Base-by-base conservation (phyloP, 2,113 vertebrate species). In the Serilophus lunatus region DNA sequence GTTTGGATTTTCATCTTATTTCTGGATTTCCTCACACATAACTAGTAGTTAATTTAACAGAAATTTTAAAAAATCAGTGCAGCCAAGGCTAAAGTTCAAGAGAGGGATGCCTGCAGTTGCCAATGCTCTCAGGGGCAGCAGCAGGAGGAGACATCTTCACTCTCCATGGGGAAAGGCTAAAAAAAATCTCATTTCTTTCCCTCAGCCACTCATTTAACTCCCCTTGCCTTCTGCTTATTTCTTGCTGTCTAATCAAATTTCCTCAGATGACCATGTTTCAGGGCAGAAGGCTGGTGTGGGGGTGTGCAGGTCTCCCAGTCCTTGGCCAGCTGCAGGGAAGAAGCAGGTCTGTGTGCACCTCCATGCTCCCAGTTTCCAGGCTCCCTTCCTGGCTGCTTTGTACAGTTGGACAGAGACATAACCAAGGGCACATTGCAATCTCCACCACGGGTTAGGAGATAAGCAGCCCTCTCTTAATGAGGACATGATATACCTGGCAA, bases 381-480 rank as follows among this genome's bases (percentile, higher is more conserved):
- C 49, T 51, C 40, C 8, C 2, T 28, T 26, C 82, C 51, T 5
- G 2, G 59, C 54, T 50, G 65, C 79, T 72, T 68, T 13, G 33
- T 53, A n/a, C 22, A 11, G 22, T 1, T 19, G 44, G 24, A 72
- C 0, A 2, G 82, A 82, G 42, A 47, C 22, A 16, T 13, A 77
- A 61, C 38, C 81, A 82, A 90, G 71, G 90, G 54, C 86, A 70
- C 7, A 0, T 15, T 25, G 40, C 69, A n/a, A 13, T 22, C 22
- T 1, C 26, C 44, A 10, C 23, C 0, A 2, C 9, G 13, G 51
- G 79, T 83, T 28, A 61, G 76, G 68, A 93, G 88, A 86, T 83
- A 92, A 94, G 90, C 79, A 86, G 50, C 71, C 54, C 71, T 86
- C 35, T 89, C 42, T 88, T 74, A 93, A 83, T 66, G 79, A 90